phyloP scores from a whole-genome alignment of 1,140 invertebrate genomes.

The Apis laboriosa region DNA sequence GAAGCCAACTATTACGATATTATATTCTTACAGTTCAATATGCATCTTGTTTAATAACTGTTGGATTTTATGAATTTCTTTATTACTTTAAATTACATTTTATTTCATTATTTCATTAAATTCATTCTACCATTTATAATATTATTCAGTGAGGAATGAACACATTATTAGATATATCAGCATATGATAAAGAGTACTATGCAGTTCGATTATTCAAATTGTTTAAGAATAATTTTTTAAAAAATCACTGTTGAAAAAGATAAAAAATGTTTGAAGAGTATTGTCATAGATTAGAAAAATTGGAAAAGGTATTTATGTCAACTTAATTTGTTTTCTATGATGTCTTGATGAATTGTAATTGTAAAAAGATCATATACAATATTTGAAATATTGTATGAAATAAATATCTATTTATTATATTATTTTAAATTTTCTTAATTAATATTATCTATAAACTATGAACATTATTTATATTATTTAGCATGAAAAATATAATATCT shows the following conservation, averaged over 20 bases:
- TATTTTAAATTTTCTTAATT: too few relatives aligned
- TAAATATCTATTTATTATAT: too few relatives aligned
- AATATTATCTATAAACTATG: too few relatives aligned
- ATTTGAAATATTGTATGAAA: too few relatives aligned
- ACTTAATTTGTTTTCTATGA: not conserved
- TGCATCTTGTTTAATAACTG: conserved; percentile 31
- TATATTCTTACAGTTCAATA: conserved; percentile 29
- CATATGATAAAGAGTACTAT: not conserved
- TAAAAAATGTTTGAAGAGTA: not conserved
- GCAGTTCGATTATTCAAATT: too few relatives aligned
- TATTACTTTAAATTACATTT: conserved; percentile 41
- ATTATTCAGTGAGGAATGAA: conserved; percentile 9
- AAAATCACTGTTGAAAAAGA: not conserved
- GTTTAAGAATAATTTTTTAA: not conserved
- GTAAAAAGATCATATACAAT: not conserved
- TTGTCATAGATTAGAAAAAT: not conserved
- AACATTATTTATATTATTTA: too few relatives aligned
- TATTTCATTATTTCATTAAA: conserved; percentile 8
- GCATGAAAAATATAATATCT: too few relatives aligned
- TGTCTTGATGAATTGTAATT: not conserved
- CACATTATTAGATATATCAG: conserved; percentile 15
- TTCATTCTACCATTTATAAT: not conserved
- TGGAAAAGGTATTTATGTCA: not conserved
- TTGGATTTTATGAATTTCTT: conserved; percentile 48
- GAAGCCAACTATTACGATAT: not conserved